Evolutionary conservation across 2,797 vertebrate species (phyloP).

Genomic region (Allobates femoralis): DNA sequence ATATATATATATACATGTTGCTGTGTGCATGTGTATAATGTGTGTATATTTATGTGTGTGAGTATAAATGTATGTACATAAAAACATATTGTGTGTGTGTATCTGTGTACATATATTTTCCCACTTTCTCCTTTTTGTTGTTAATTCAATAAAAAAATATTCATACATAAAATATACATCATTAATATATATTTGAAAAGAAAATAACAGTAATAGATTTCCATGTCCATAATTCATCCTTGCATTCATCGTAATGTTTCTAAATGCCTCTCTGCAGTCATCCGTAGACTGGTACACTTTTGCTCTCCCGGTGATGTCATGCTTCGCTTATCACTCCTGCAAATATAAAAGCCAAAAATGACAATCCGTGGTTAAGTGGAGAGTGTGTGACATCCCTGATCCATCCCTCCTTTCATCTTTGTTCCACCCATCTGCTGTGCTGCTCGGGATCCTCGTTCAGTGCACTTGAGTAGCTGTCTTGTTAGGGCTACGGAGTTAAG

Average conservation of each 20-base stretch:
- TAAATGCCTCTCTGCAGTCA: neutral
- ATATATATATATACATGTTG: too few relatives aligned
- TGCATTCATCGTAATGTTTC: neutral
- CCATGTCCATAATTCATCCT: neutral
- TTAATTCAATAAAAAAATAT: neutral
- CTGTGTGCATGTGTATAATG: too few relatives aligned
- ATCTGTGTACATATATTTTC: neutral
- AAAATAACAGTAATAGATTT: too few relatives aligned
- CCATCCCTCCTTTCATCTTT: slow-evolving; percentile 20
- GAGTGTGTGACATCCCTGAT: slow-evolving; percentile 27
- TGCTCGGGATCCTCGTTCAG: slow-evolving; percentile 27
- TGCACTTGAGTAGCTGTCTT: slow-evolving; percentile 52
- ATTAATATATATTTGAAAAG: too few relatives aligned
- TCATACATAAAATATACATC: neutral
- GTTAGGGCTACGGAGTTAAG: slow-evolving; percentile 56
- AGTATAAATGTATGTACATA: too few relatives aligned
- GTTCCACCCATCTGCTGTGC: slow-evolving; percentile 49
- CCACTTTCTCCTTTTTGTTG: neutral
- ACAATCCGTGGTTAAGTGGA: slow-evolving; percentile 18
- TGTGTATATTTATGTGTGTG: too few relatives aligned
- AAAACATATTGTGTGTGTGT: too few relatives aligned
- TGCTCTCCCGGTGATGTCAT: neutral
- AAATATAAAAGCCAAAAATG: slow-evolving; percentile 11
- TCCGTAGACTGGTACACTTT: neutral
- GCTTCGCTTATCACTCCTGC: neutral